These are phyloP conservation scores for Drosophila merina DNA, from an alignment of 2,888 invertebrate genomes.

Conservation along the genomic window DNA sequence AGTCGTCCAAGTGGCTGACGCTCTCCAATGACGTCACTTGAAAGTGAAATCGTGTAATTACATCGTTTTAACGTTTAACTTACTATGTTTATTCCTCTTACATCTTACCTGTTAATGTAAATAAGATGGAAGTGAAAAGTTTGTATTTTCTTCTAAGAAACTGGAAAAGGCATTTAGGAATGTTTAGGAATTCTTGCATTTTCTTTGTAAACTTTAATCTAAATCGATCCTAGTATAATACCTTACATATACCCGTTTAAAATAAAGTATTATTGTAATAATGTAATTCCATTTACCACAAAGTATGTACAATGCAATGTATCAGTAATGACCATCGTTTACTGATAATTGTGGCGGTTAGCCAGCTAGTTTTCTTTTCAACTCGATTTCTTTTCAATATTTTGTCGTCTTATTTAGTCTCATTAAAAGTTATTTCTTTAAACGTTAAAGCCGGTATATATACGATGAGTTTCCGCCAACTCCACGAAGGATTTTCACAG, in stretches of 20 bases:
- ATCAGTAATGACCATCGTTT: slow-evolving; percentile 31
- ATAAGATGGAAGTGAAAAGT: not conserved
- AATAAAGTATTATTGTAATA: not conserved
- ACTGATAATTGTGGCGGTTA: slow-evolving; percentile 21
- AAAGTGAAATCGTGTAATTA: slow-evolving; percentile 68
- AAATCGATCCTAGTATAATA: no score
- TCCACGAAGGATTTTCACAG: no score
- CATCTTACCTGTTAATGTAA: no score
- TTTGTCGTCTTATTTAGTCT: slow-evolving; percentile 9
- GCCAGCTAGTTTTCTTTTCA: slow-evolving; percentile 12
- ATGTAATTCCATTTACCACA: not conserved
- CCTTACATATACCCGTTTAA: not conserved
- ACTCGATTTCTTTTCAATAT: slow-evolving; percentile 26
- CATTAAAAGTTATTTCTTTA: no score
- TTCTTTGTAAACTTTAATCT: no score
- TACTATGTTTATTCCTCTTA: not conserved
- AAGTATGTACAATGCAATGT: slow-evolving; percentile 11
- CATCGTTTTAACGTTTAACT: not conserved
- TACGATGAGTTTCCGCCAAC: no score
- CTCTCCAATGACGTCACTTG: slow-evolving; percentile 64
- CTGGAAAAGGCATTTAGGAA: no score
- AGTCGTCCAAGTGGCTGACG: slow-evolving; percentile 31
- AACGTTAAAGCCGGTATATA: no score
- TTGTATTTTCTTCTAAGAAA: no score
- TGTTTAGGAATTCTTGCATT: no score